Conservation (phyloP, 2,113 vertebrate genomes). For the Gymnarchus niloticus region DNA sequence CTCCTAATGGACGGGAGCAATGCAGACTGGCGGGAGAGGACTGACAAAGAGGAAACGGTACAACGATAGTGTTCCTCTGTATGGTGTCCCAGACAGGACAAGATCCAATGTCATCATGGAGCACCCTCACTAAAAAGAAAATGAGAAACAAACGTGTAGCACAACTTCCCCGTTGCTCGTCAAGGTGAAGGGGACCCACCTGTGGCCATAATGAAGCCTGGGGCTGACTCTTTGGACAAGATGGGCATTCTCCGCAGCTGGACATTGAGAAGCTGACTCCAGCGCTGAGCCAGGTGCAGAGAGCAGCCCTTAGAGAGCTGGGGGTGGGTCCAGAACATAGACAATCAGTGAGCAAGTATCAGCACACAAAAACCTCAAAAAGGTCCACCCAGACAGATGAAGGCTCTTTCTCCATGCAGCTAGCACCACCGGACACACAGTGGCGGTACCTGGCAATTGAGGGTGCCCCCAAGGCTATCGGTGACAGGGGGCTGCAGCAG, state of each 20-base stretch:
- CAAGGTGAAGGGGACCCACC: slow-evolving; percentile 56
- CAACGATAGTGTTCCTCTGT: too few relatives aligned
- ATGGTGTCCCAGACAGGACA: too few relatives aligned
- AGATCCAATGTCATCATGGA: neutral
- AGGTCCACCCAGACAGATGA: neutral
- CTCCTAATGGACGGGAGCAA: neutral
- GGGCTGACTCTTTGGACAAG: slow-evolving; percentile 91
- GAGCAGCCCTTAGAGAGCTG: slow-evolving; percentile 87
- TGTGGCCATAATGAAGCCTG: slow-evolving; percentile 88
- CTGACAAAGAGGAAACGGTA: neutral
- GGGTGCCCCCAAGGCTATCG: slow-evolving; percentile 77
- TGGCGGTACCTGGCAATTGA: slow-evolving; percentile 78
- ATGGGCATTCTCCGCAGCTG: slow-evolving; percentile 90
- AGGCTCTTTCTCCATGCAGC: neutral
- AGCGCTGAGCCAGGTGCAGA: slow-evolving; percentile 89
- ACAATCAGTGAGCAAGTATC: neutral
- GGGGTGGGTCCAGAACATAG: neutral
- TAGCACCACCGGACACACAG: neutral
- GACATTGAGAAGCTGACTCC: slow-evolving; percentile 90
- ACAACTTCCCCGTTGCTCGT: neutral
- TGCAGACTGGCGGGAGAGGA: neutral
- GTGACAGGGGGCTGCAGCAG: slow-evolving; percentile 79
- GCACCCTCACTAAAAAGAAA: neutral
- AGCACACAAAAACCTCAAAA: neutral
- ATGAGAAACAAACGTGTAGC: neutral